Evolutionary conservation across 2,113 vertebrate species (phyloP).

Genomic region (Pholis gunnellus): DNA sequence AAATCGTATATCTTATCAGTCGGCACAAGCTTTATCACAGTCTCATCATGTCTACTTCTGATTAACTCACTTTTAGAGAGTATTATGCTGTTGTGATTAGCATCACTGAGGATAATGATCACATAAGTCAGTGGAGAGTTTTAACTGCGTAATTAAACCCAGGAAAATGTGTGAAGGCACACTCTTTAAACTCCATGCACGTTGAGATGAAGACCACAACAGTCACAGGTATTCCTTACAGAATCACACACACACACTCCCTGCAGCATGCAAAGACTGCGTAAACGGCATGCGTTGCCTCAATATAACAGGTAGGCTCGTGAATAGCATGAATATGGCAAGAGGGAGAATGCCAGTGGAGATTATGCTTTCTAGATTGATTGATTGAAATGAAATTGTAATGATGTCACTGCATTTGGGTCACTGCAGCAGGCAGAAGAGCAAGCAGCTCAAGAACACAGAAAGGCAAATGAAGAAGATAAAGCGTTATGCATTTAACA

Average conservation of each 20-base stretch:
- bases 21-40: not conserved
- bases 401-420: conserved; percentile 32
- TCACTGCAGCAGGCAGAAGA: conserved; percentile 1
- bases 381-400: conserved; percentile 8
- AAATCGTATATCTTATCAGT: conserved; percentile 9
- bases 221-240: not conserved
- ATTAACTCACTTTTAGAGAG: conserved; percentile 5
- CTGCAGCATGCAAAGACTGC: not conserved
- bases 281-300: not conserved
- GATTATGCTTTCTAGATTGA: conserved; percentile 12
- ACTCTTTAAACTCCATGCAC: not conserved
- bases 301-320: not conserved
- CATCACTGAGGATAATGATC: not conserved
- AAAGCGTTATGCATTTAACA: not conserved
- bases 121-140: not conserved
- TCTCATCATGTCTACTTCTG: not conserved
- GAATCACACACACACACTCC: no score
- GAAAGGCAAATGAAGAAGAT: not conserved
- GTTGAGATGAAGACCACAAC: not conserved
- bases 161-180: not conserved
- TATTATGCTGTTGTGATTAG: not conserved
- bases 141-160: not conserved
- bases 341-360: not conserved
- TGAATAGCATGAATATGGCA: not conserved
- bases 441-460: conserved; percentile 1